Evolutionary conservation across 2,797 vertebrate species (phyloP), one percentile per base, ranked within the genome.

Genomic region (Tamandua tetradactyla): DNA sequence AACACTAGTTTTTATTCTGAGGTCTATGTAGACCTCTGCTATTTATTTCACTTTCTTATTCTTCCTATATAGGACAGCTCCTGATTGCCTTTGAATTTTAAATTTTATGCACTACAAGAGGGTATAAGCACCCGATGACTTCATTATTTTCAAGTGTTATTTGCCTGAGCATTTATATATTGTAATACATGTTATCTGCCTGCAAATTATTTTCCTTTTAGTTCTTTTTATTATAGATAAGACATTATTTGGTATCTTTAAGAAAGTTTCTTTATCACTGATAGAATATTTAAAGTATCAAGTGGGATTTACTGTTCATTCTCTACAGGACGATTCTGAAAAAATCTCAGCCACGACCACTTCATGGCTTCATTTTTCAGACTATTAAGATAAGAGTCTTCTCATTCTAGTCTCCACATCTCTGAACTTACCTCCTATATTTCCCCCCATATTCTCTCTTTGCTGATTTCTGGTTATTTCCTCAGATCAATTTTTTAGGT

Each of bases 181-280:
- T 78, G 35, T 92, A 61, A 84, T 42, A 72, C 5, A n/a, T 59
- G 66, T 49, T 22, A 90, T 7, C 18, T 88, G 32, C 22, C 35
- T 93, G 14, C 47, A 49, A 61, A 85, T 79, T 75, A 71, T 5
- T 88, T 87, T 88, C n/a, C 40, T 76, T 95, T 89, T 27, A 80
- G 32, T 18, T 89, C 14, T 93, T 79, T 96, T 91, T 40, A 85
- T 52, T 69, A 79, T 11, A 22, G 47, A 62, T 69, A 89, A 18
- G 44, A 52, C 6, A 40, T 68, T 57, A 85, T 40, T 61, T 93
- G 30, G 6, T 59, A 93, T 30, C 59, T 71, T 83, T 74, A 75
- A 66, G 32, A 62, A 0, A 76, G 14, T 37, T 37, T 87, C 69
- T 91, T 74, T 72, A 87, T 37, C 7, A 47, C 3, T 2, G 32